phyloP scores from a whole-genome alignment of 2,888 invertebrate species.

The Agrotis puta region DNA sequence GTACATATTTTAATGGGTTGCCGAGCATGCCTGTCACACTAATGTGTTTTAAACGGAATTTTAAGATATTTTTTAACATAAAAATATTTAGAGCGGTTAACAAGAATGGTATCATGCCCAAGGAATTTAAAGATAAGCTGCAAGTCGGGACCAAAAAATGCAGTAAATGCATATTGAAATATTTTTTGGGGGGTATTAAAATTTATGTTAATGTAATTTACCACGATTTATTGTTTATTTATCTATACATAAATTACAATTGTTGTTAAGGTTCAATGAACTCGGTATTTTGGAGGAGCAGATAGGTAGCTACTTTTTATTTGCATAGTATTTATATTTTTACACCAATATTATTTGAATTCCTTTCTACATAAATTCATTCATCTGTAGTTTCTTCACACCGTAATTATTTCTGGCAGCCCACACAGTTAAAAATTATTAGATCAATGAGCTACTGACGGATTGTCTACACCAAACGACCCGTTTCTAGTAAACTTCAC shows the following conservation, averaged over 20 bases:
- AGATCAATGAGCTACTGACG: constrained; percentile 26
- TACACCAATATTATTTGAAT: background rate
- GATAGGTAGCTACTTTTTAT: background rate
- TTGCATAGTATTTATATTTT: background rate
- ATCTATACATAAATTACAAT: background rate
- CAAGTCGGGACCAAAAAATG: constrained; percentile 26
- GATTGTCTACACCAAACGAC: constrained; percentile 19
- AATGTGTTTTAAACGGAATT: constrained; percentile 52
- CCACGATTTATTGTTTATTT: background rate
- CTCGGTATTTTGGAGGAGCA: background rate
- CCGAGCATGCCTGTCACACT: constrained; percentile 31
- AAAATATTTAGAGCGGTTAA: constrained; percentile 61
- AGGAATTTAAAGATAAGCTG: constrained; percentile 58
- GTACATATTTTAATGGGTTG: constrained; percentile 42
- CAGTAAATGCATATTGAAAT: constrained; percentile 22
- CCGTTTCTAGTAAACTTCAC: constrained; percentile 32
- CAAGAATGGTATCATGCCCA: constrained; percentile 50
- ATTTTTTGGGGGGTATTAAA: constrained; percentile 30
- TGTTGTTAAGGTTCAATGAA: background rate
- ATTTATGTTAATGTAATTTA: background rate
- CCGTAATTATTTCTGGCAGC: constrained; percentile 6
- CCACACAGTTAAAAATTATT: background rate
- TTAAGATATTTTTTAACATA: constrained; percentile 53
- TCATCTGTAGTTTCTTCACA: background rate
- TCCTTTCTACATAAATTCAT: background rate